Percentiles rank a stretch among this genome's conserved stretches.
phyloP scores from a whole-genome alignment of 1,140 invertebrate species.

The Drosophila bifasciata region DNA sequence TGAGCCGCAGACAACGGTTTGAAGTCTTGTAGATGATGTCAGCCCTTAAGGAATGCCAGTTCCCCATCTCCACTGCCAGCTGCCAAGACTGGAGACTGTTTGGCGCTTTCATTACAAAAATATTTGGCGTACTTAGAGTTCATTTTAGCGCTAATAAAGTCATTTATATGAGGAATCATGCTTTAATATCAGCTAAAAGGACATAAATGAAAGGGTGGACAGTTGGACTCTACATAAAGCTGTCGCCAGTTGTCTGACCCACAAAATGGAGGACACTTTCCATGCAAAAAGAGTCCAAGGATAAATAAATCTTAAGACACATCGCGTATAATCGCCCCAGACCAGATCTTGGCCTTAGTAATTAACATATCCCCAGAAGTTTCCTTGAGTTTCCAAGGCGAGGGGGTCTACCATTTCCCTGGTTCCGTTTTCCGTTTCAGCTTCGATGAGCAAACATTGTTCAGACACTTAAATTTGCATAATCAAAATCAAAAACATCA shows the following conservation, averaged over 20 bases:
- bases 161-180: constrained; percentile 73
- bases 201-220: constrained; percentile 11
- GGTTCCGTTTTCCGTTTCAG: constrained; percentile 50
- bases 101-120: constrained; percentile 48
- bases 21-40: constrained; percentile 34
- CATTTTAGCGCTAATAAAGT: constrained; percentile 62
- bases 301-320: too few species aligned
- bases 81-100: constrained; percentile 16
- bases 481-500: constrained; percentile 83
- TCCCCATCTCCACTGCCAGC: not conserved
- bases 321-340: too few species aligned
- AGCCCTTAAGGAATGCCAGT: constrained; percentile 8
- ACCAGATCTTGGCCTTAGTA: not conserved
- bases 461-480: constrained; percentile 83
- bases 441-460: constrained; percentile 74
- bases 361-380: constrained; percentile 13
- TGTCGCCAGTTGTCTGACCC: constrained; percentile 57
- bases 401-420: constrained; percentile 11
- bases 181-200: constrained; percentile 40
- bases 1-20: not conserved
- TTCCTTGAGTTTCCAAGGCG: not conserved
- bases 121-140: constrained; percentile 38
- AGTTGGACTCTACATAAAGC: constrained; percentile 27
- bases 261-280: constrained; percentile 6
- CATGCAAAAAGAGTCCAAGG: too few species aligned